These are phyloP conservation scores for Sus cebifrons DNA, from an alignment of 2,797 vertebrate genomes.

Conservation along the genomic window DNA sequence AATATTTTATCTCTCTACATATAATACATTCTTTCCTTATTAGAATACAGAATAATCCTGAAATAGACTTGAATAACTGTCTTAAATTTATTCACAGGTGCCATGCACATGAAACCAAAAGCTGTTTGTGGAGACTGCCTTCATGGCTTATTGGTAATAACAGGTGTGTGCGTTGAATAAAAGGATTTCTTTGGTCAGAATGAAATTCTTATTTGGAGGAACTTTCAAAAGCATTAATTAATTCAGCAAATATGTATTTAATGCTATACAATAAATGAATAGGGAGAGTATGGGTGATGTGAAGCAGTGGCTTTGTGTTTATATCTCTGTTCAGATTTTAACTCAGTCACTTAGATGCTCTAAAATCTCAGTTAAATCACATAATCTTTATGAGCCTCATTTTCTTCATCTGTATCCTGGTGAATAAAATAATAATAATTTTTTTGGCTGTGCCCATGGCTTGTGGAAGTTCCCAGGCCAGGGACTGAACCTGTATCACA, in stretches of 20 bases:
- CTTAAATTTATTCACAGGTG: conserved; percentile 38
- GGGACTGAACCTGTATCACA: too few relatives aligned
- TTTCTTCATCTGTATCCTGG: neutral
- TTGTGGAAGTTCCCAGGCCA: too few relatives aligned
- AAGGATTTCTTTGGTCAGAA: conserved; percentile 40
- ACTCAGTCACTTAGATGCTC: conserved; percentile 5
- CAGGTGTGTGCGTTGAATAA: conserved; percentile 4
- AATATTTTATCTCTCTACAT: conserved; percentile 9
- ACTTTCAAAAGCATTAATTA: conserved; percentile 16
- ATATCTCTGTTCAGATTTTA: conserved; percentile 20
- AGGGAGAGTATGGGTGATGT: neutral
- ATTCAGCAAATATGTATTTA: conserved; percentile 16
- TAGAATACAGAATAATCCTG: neutral
- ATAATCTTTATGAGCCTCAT: conserved; percentile 12
- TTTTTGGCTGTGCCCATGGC: too few relatives aligned
- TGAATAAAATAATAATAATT: too few relatives aligned
- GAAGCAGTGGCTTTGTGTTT: neutral
- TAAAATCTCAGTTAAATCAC: conserved; percentile 48
- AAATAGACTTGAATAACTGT: conserved; percentile 12
- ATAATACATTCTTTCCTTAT: neutral
- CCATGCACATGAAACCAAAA: neutral
- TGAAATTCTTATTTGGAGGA: conserved; percentile 29
- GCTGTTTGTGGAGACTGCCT: conserved; percentile 8
- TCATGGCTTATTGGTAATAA: conserved; percentile 4
- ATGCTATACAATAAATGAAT: neutral